These are phyloP conservation scores for Eumacrocentrus americanus DNA, from an alignment of 2,888 invertebrate species.

Conservation along the genomic window DNA sequence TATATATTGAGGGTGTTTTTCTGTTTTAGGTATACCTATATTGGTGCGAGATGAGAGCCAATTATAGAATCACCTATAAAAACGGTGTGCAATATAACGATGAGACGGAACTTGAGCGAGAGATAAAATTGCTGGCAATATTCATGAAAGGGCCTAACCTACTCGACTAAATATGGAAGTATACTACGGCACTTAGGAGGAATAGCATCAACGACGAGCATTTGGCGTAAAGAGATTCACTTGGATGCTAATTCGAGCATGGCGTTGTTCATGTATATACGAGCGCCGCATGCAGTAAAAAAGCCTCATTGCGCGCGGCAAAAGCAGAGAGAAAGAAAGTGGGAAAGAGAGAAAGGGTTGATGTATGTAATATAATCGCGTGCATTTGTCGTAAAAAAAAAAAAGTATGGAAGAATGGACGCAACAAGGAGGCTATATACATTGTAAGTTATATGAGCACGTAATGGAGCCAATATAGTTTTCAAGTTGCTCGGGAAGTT, in stretches of 20 bases:
- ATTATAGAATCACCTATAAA: background rate
- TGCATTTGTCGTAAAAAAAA: constrained; percentile 47
- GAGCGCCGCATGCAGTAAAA: constrained; percentile 7
- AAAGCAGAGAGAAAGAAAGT: background rate
- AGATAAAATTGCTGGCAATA: background rate
- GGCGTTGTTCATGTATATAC: background rate
- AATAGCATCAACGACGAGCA: background rate
- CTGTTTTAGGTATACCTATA: too few relatives aligned
- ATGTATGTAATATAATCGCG: constrained; percentile 43
- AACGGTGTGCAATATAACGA: background rate
- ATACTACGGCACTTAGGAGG: background rate
- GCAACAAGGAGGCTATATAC: constrained; percentile 42
- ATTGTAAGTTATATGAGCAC: constrained; percentile 49
- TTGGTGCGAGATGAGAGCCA: too few relatives aligned
- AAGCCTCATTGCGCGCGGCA: too few relatives aligned
- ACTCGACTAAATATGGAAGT: constrained; percentile 18
- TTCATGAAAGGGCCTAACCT: background rate
- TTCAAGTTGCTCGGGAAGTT: constrained; percentile 49
- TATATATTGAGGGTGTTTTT: too few relatives aligned
- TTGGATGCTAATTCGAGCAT: constrained; percentile 14
- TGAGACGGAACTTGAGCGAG: background rate
- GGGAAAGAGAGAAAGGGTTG: constrained; percentile 9
- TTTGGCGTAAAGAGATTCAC: constrained; percentile 17
- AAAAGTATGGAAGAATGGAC: constrained; percentile 39
- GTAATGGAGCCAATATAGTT: constrained; percentile 50